A percentile compares a stretch with the other conserved stretches of the same genome.
Conservation (phyloP, 2,888 invertebrate species). For the Callinectes sapidus region DNA sequence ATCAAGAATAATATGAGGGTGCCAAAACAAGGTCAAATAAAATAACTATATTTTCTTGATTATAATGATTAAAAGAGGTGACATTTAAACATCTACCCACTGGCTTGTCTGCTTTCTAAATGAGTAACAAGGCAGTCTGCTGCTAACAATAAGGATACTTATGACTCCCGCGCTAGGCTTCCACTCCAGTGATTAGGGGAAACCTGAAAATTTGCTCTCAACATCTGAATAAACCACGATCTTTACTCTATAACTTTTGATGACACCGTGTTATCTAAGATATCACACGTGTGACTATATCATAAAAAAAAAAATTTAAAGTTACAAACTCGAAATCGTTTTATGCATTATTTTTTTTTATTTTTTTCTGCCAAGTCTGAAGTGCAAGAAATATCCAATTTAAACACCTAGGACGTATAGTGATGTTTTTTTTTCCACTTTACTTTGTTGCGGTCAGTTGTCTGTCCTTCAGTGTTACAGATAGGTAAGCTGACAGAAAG, state of each 20-base stretch:
- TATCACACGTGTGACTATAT: not conserved
- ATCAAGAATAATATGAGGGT: not conserved
- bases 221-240: not conserved
- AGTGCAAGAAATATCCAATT: not conserved
- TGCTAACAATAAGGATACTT: not conserved
- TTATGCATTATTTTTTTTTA: not conserved
- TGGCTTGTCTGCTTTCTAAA: not conserved
- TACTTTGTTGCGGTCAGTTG: not conserved
- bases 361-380: not conserved
- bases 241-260: not conserved
- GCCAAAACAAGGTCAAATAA: not conserved
- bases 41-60: not conserved
- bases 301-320: not conserved
- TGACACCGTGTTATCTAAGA: not conserved
- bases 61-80: not conserved
- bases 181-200: not conserved
- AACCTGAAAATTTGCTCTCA: not conserved
- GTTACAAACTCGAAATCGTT: not conserved
- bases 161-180: not conserved
- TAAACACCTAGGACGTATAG: not conserved
- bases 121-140: not conserved
- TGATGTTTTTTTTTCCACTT: not conserved
- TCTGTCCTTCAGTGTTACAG: not conserved
- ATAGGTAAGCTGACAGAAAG: not conserved
- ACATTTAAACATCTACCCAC: not conserved